phyloP scores from a whole-genome alignment of 1,140 invertebrate species.

The Brachionus asplanchnoidis region DNA sequence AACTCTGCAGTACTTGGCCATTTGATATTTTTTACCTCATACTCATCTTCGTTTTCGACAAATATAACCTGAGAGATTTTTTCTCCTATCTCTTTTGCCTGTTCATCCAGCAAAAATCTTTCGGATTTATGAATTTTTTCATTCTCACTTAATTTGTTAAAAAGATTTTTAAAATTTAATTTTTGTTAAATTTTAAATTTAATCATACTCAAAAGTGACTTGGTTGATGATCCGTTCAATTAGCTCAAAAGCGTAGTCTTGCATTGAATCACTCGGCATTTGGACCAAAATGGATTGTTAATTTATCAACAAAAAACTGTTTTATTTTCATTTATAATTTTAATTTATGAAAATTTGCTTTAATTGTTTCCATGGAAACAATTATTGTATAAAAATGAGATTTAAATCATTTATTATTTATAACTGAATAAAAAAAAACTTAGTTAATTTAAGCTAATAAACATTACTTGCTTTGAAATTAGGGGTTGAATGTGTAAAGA shows the following conservation, averaged over 20 bases:
- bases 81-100: not conserved
- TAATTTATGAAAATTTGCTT: constrained; percentile 27
- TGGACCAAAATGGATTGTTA: not conserved
- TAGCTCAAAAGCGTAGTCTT: constrained; percentile 20
- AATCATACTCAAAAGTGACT: constrained; percentile 26
- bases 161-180: not conserved
- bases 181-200: not conserved
- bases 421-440: no score
- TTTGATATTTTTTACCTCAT: constrained; percentile 51
- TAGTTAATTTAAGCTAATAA: no score
- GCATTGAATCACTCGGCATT: not conserved
- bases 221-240: not conserved
- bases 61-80: not conserved
- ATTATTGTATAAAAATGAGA: not conserved
- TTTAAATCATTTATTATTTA: not conserved
- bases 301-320: not conserved
- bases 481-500: no score
- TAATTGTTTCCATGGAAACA: not conserved
- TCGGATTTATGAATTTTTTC: constrained; percentile 7
- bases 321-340: not conserved
- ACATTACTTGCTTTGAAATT: no score
- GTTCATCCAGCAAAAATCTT: not conserved
- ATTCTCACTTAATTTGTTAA: not conserved
- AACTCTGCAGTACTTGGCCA: constrained; percentile 54
- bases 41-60: constrained; percentile 47